Base-by-base conservation (phyloP, 2,113 vertebrate genomes). In the Lycaon pictus region DNA sequence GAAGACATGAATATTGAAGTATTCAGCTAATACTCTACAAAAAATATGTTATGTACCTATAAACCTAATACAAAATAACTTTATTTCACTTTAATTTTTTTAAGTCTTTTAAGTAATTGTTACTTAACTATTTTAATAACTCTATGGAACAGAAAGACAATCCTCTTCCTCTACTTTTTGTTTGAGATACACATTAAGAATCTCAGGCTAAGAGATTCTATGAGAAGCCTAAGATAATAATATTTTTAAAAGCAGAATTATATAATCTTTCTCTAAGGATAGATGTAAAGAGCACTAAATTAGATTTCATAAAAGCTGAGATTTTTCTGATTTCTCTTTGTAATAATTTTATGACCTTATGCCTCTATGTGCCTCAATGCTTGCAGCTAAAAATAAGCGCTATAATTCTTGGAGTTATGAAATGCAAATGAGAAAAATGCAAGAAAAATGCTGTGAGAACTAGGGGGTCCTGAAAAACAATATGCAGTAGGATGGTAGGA, bases 341-440 rank as follows among this genome's bases (percentile, higher is more conserved):
- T 81, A 55, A 95, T 80, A 90, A 48, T 81, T 88, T 9, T 65
- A 72, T 93, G 86, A 76, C 43, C 22, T 84, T 88, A 76, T 80
- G 53, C 35, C 12, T 94, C 20, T 83, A 37, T 76, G 37, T 94
- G 65, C 29, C 35, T 90, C 53, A 80, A 71, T 53, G 35, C 71
- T 94, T 94, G 12, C 43, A 55, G 76, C 51, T 97, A 88, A 93
- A 93, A 95, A 83, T 94, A 80, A 96, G 43, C 17, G 76, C 63
- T 84, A 16, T 53, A 81, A 90, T 90, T 95, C 88, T 88, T 94
- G 29, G 92, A 92, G 55, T 69, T 94, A 93, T 97, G 69, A 94
- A 84, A 77, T 88, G 63, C 56, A 97, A 95, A 97, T 93, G 69
- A 96, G 76, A 72, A 96, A 77, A 93, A 67, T 65, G 15, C n/a